Base-by-base conservation (phyloP, 2,797 vertebrate genomes). In the Protonibea diacanthus region DNA sequence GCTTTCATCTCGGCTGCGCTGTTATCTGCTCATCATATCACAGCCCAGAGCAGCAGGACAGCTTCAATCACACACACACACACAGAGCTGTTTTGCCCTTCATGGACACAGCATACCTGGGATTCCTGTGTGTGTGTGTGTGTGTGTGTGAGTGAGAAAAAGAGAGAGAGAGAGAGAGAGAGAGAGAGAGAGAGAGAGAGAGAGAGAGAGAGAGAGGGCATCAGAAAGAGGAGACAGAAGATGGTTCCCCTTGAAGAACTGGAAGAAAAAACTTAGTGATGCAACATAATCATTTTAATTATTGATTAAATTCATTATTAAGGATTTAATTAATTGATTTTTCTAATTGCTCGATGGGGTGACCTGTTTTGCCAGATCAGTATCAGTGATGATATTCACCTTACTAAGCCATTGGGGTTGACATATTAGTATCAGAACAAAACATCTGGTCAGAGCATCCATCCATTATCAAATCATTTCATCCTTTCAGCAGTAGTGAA, bases 21-120 rank as follows among this genome's bases (percentile, higher is more conserved):
- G 85, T 83, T 91, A 93, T 93, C 92, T 90, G 75, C 64, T 75
- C 85, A 40, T 92, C 85, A 87, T 74, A 85, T 89, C 91, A 86
- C 85, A 85, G 86, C 86, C 72, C 85, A 83, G 65, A 88, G 90
- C 76, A 80, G 83, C 87, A 82, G 82, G 81, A 82, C 78, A 61
- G 78, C 88, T 86, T 86, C 85, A 84, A 59, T 80, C 83, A 80
- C 88, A 89, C 29, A 21, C 84, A 81, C 88, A 88, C 14, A 77
- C 74, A 84, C 81, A 85, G 23, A 74, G 71, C 82, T 83, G 75
- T 67, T 86, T 74, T 71, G 67, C 82, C 82, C 84, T 81, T 80
- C 82, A 88, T 73, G 70, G 77, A 67, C 58, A 21, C 56, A 20
- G 77, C 90, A 91, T 94, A 86, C 89, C 88, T 91, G 76, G 79